Conservation (phyloP, 2,797 vertebrate genomes). For the Pagetopsis macropterus region DNA sequence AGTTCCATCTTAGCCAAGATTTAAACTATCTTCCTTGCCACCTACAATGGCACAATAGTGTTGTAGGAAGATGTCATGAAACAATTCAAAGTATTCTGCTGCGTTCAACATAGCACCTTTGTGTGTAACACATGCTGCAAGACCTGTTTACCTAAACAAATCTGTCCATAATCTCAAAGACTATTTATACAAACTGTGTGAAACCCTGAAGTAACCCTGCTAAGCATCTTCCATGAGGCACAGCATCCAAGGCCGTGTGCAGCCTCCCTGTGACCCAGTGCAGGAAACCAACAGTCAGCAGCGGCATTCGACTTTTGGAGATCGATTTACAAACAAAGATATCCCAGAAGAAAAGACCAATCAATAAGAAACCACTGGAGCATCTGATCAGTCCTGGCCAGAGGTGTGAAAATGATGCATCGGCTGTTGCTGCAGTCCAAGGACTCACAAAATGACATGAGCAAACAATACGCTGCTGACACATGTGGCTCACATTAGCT, state of each 20-base stretch:
- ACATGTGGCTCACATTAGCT: slow-evolving; percentile 47
- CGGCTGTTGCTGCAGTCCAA: slow-evolving; percentile 63
- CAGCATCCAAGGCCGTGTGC: slow-evolving; percentile 56
- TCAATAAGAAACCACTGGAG: slow-evolving; percentile 37
- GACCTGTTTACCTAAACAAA: background rate
- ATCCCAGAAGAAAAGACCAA: slow-evolving; percentile 41
- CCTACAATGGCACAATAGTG: background rate
- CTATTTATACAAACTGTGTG: slow-evolving; percentile 1
- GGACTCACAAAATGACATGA: slow-evolving; percentile 43
- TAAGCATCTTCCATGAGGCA: slow-evolving; percentile 49
- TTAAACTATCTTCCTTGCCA: background rate
- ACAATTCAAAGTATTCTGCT: background rate
- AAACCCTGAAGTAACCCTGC: slow-evolving; percentile 22
- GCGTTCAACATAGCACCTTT: background rate
- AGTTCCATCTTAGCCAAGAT: slow-evolving; percentile 1
- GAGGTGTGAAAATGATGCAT: slow-evolving; percentile 57
- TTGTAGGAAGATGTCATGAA: slow-evolving; percentile 2
- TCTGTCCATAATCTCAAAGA: slow-evolving; percentile 5
- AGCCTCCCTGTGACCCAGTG: slow-evolving; percentile 61
- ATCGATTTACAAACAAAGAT: slow-evolving; percentile 29
- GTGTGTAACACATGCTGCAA: slow-evolving; percentile 2
- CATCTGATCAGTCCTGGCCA: slow-evolving; percentile 42
- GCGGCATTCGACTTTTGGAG: slow-evolving; percentile 20
- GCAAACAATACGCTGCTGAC: slow-evolving; percentile 58
- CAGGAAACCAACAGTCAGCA: slow-evolving; percentile 25